phyloP scores from a whole-genome alignment of 2,113 vertebrate species.

The Amphiprion percula region DNA sequence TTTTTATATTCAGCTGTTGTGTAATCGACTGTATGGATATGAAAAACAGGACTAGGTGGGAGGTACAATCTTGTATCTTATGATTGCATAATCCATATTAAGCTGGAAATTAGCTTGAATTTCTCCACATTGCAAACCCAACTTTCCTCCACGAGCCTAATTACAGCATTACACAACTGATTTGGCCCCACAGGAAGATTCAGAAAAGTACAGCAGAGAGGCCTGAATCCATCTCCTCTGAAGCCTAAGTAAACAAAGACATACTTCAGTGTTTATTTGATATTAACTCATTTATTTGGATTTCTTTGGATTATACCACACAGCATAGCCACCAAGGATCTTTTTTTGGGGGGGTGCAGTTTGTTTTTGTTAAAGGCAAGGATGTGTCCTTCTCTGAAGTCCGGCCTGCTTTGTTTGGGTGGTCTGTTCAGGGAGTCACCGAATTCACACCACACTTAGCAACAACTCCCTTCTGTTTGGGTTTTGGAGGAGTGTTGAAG shows the following conservation, averaged over 20 bases:
- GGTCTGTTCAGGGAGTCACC: slow-evolving; percentile 57
- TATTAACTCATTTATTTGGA: slow-evolving; percentile 17
- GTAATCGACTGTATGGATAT: slow-evolving; percentile 3
- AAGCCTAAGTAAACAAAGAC: slow-evolving; percentile 11
- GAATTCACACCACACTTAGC: slow-evolving; percentile 40
- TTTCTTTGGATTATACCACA: slow-evolving; percentile 3
- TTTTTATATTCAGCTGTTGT: not conserved
- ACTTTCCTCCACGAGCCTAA: slow-evolving; percentile 52
- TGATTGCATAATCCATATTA: slow-evolving; percentile 50
- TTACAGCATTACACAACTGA: slow-evolving; percentile 55
- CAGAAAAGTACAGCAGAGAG: slow-evolving; percentile 18
- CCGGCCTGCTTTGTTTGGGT: slow-evolving; percentile 67
- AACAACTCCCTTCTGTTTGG: slow-evolving; percentile 68
- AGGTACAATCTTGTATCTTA: slow-evolving; percentile 1
- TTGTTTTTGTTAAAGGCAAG: slow-evolving; percentile 55
- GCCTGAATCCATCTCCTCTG: not conserved
- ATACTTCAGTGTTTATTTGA: slow-evolving; percentile 23
- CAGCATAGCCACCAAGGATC: not conserved
- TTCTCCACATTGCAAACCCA: slow-evolving; percentile 13
- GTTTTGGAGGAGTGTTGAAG: slow-evolving; percentile 59
- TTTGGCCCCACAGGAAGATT: slow-evolving; percentile 18
- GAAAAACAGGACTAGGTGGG: slow-evolving; percentile 14
- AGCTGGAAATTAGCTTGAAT: slow-evolving; percentile 30
- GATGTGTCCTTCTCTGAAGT: slow-evolving; percentile 49
- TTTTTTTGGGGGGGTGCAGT: not conserved